Evolutionary conservation across 2,888 invertebrate species (phyloP), one percentile per base, ranked within the genome.

Genomic region (Notocelia uddmanniana): DNA sequence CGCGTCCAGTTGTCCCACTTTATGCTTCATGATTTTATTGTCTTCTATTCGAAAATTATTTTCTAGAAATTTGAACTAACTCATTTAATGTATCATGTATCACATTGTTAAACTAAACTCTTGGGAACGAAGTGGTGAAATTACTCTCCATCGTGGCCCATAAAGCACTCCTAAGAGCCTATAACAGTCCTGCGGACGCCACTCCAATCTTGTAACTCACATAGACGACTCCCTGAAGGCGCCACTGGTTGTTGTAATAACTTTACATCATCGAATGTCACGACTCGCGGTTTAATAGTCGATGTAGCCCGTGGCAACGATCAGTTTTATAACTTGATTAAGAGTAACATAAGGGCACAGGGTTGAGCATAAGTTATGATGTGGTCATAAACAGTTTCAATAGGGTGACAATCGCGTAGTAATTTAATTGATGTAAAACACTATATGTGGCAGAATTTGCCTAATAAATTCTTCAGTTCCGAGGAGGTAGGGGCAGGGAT

Each of bases 331-430:
- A 37, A 68, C 72, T 71, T 59, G 59, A 71, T 71, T 71, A 71
- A 54, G 59, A 59, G 41, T 26, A 19, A 19, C 52, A 23, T 41
- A 34, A 41, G 31, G 26, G 41, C 19, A 41, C 55, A 41, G 58
- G 34, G 37, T 55, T 66, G 26, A 31, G 45, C n/a, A 9, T 66
- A 66, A 57, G 41, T 45, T 45, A 57, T 26, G 45, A 26, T 26
- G 13, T 34, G 52, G 21, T n/a, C 15, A 34, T 64, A 69, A 73
- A 77, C 76, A 72, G 63, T 52, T 73, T 77, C 67, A 77, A 31
- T n/a, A 37, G 11, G 64, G n/a, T 34, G 64, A 18, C 23, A 52
- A 63, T 34, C 10, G 52, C 19, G 48, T 50, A 31, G 26, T n/a
- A n/a, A n/a, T 41, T 15, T 41, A 41, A 41, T n/a, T 41, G 41